Evolutionary conservation across 37 sponge, comb jelly and placozoan species (phyloP), one percentile per base, ranked within the genome.

Genomic region (Diacarnus erythraeanus): DNA sequence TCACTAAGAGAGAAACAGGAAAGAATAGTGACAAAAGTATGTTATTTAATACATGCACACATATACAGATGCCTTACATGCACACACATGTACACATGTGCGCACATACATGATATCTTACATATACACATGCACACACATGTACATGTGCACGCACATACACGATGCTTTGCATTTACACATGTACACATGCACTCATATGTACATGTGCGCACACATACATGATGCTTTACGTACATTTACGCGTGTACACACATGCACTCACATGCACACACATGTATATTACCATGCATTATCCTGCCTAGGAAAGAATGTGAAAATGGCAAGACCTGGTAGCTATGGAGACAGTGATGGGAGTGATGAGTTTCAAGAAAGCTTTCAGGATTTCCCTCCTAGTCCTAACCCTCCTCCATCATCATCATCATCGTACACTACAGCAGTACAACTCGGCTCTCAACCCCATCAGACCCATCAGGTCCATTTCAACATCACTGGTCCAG

Each of bases 351-450:
- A 56, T 38, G 40, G 3, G 12, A 54, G 35, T 20, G 69, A 59
- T 1, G 73, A 72, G 2, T 81, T 59, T 40, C 61, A 72, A 23
- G 81, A 81, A 21, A 70, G 71, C 44, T 81, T 81, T 26, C 81
- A 71, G 72, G 73, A 81, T 0, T 57, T 80, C 2, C 71, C 69
- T 42, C 6, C 69, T 15, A 35, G 38, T 20, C 5, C 38, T 18
- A 25, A 20, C 61, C 61, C 61, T 60, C 22, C 22, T 6, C 61
- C 23, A n/a, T n/a, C n/a, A n/a, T 17, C 10, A 54, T 10, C 17
- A 20, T 17, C 56, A 20, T 54, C 17, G 56, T 54, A 10, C 56
- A 20, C 56, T 17, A 10, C 10, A 17, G 56, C 17, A 17, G 17
- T 54, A 17, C 56, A 54, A 10, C 10, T 17, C 17, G 17, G 27